Evolutionary conservation across 2,113 vertebrate species (phyloP).

Genomic region (crab-eating macaque (Macaca fascicularis)): DNA sequence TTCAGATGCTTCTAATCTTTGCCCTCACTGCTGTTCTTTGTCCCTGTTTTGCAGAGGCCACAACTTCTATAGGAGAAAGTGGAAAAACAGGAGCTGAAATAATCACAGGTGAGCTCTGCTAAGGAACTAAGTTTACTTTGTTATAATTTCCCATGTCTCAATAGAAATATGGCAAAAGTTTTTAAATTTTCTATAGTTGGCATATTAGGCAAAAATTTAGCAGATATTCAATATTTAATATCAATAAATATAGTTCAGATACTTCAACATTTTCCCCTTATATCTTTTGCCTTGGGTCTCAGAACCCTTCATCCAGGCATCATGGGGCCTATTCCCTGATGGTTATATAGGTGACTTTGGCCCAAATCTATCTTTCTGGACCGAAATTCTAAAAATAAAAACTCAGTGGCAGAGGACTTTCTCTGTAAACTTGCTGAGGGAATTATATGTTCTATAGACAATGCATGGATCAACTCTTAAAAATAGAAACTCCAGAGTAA

Average conservation of each 20-base stretch:
- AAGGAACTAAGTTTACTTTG: not conserved
- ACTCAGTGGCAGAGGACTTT: not conserved
- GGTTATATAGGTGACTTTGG: not conserved
- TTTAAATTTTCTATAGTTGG: not conserved
- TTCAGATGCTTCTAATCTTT: not conserved
- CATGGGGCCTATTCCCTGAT: not conserved
- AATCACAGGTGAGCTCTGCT: not conserved
- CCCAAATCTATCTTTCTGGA: not conserved
- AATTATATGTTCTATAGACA: not conserved
- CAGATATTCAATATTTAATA: not conserved
- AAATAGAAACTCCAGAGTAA: not conserved
- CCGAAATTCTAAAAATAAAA: not conserved
- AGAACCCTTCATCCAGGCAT: not conserved
- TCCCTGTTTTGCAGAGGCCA: not conserved
- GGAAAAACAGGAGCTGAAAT: not conserved
- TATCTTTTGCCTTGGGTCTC: not conserved
- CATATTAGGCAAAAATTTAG: not conserved
- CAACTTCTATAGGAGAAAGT: not conserved
- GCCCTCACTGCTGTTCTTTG: not conserved
- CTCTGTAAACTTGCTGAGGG: not conserved
- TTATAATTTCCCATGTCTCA: not conserved
- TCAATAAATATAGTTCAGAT: not conserved
- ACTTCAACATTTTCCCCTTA: not conserved
- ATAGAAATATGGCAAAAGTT: not conserved
- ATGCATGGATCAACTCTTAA: not conserved